These are phyloP conservation scores for Dascillus cervinus DNA, from an alignment of 2,888 invertebrate species.

Conservation along the genomic window DNA sequence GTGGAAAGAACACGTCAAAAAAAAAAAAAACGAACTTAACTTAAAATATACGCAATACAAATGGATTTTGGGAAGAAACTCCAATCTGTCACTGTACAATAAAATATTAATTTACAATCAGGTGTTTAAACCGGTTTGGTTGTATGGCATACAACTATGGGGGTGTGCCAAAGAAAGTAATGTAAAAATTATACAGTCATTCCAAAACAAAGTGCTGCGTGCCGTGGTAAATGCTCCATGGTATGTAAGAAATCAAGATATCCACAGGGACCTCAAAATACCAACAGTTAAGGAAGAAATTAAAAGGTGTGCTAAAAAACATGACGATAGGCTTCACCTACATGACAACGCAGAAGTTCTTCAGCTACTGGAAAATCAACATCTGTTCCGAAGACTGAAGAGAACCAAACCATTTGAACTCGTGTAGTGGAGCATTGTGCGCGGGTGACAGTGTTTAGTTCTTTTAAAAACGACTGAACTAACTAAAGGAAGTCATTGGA, in stretches of 20 bases:
- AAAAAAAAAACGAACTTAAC: constrained; percentile 16
- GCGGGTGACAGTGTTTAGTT: not conserved
- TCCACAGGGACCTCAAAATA: constrained; percentile 11
- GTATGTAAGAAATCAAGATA: constrained; percentile 11
- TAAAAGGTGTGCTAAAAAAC: constrained; percentile 7
- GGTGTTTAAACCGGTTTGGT: constrained; percentile 11
- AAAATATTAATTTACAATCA: constrained; percentile 14
- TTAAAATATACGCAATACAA: constrained; percentile 13
- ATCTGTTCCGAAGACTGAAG: constrained; percentile 1
- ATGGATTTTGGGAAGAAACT: constrained; percentile 13
- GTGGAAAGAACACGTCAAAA: constrained; percentile 18
- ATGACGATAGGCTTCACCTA: constrained; percentile 4
- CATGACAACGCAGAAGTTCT: constrained; percentile 6
- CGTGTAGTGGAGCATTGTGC: constrained; percentile 1
- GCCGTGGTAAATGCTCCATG: constrained; percentile 11
- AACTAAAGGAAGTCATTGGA: not conserved
- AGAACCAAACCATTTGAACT: not conserved
- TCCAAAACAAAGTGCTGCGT: constrained; percentile 14
- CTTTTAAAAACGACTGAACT: not conserved
- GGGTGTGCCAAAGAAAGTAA: constrained; percentile 8
- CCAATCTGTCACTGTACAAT: constrained; percentile 8
- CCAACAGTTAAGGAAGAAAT: constrained; percentile 5
- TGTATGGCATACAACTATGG: constrained; percentile 12
- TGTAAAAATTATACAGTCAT: constrained; percentile 8
- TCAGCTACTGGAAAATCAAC: constrained; percentile 8